Conservation (phyloP, 2,113 vertebrate genomes). For the Coptodon rendalli region DNA sequence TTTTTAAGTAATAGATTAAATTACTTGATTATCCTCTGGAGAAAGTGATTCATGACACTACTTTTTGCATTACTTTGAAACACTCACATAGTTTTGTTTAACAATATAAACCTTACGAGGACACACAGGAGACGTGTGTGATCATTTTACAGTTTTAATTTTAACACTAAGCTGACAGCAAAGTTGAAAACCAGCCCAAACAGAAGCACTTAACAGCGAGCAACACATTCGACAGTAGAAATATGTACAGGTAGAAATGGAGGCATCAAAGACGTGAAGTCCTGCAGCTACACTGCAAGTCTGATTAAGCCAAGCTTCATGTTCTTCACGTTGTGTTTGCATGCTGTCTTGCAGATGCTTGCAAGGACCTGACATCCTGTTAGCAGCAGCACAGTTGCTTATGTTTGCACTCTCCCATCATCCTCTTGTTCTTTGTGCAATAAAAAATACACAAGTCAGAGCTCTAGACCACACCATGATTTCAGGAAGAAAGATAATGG, state of each 20-base stretch:
- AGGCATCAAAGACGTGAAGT: not conserved
- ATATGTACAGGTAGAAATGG: not conserved
- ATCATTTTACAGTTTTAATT: not conserved
- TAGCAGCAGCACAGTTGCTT: not conserved
- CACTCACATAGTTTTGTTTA: not conserved
- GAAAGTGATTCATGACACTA: not conserved
- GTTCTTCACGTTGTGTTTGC: not conserved
- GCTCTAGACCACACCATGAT: not conserved
- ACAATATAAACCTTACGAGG: not conserved
- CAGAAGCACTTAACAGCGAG: rapidly evolving
- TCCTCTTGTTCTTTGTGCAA: not conserved
- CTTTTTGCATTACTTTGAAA: not conserved
- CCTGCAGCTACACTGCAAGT: not conserved
- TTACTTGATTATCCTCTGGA: not conserved
- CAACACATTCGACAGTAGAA: not conserved
- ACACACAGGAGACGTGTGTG: not conserved
- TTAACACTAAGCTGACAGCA: not conserved
- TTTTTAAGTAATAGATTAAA: not conserved
- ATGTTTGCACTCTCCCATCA: not conserved
- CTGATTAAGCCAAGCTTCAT: not conserved
- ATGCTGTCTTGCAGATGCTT: not conserved
- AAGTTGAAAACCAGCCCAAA: not conserved
- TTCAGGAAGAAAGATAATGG: not conserved
- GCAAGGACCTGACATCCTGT: not conserved
- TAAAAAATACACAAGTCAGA: rapidly evolving